Evolutionary conservation across 2,113 vertebrate species (phyloP), one percentile per base, ranked within the genome.

Genomic region (Jaculus jaculus): DNA sequence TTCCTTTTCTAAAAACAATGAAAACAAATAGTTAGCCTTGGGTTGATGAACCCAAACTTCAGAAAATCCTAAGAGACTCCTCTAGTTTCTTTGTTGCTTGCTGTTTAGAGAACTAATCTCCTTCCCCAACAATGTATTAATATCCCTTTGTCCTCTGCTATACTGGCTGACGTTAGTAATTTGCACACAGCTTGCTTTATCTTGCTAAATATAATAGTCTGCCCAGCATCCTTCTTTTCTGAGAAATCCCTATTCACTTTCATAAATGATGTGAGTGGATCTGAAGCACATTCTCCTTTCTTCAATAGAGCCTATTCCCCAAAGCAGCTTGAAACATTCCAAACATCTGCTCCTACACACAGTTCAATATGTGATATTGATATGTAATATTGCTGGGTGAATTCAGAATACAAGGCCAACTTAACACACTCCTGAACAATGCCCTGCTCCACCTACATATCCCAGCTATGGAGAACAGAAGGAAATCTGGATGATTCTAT

Each of bases 181-280:
- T 95, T 92, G 73, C 79, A 73, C 94, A 92, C 32, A 75, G 78
- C 65, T 23, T 3, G 30, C 24, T 96, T 96, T 92, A 88, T 84
- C 85, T 94, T 88, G 69, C 89, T 85, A 91, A 94, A 92, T 93
- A 80, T 85, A 96, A 96, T 93, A 87, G 81, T 66, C 54, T 89
- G 79, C 82, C 88, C 71, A 73, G 88, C 37, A 95, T 85, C 82
- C 88, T 91, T 77, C 73, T 63, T 95, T 95, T 96, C 86, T 92
- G 74, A 92, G 73, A 92, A 96, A 96, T 90, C 78, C 85, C 94
- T 95, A 68, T 93, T 96, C 92, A 93, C 85, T 91, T 87, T 84
- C 75, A 92, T 72, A 95, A 96, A 96, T 96, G 86, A 90, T 51
- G 37, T 90, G 90, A 93, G 80, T 93, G 79, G 80, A 85, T 96